These are phyloP conservation scores for Parthenolecanium corni DNA, from an alignment of 2,888 invertebrate species.

Conservation along the genomic window DNA sequence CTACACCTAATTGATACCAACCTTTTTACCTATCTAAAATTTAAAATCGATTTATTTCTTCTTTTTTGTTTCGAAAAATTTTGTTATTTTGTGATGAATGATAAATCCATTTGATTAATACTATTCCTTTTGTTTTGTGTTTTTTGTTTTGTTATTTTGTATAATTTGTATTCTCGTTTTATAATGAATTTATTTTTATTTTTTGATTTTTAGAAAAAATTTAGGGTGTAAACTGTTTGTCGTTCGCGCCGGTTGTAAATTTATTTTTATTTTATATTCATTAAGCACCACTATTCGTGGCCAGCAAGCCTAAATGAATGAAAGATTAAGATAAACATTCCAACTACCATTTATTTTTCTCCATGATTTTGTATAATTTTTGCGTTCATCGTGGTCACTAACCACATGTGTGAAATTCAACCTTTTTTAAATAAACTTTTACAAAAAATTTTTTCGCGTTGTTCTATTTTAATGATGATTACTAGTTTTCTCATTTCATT, in stretches of 20 bases:
- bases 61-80: not conserved
- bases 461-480: too few species aligned
- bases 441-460: slow-evolving; percentile 2
- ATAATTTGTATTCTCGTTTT: not conserved
- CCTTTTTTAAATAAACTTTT: slow-evolving; percentile 12
- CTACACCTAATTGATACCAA: too few species aligned
- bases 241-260: not conserved
- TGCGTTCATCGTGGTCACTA: slow-evolving; percentile 13
- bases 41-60: too few species aligned
- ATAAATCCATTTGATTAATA: not conserved
- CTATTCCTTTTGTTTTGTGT: not conserved
- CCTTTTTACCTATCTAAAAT: too few species aligned
- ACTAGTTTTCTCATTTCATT: too few species aligned
- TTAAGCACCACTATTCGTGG: slow-evolving; percentile 15
- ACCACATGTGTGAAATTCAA: slow-evolving; percentile 8
- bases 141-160: slow-evolving; percentile 6
- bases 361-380: slow-evolving; percentile 17
- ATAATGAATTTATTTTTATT: not conserved
- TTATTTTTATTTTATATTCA: slow-evolving; percentile 10
- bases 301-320: slow-evolving; percentile 16
- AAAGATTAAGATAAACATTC: not conserved
- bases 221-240: not conserved
- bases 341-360: slow-evolving; percentile 19
- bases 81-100: too few species aligned
- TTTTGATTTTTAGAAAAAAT: slow-evolving; percentile 7